Base-by-base conservation (phyloP, 2,797 vertebrate species). In the Rhinella marina region DNA sequence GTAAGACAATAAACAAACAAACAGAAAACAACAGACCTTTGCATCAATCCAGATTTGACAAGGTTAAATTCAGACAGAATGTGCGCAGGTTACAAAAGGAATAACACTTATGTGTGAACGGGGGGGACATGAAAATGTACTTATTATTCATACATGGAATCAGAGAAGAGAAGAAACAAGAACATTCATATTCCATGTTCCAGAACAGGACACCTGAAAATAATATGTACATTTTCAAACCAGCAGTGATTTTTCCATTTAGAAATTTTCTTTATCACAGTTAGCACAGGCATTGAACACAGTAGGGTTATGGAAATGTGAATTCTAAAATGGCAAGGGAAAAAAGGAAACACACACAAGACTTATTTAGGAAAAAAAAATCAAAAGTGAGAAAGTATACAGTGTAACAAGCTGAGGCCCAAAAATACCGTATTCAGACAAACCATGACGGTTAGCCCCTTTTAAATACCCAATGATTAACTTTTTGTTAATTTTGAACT, bases 1-100 rank as follows among this genome's bases (percentile, higher is more conserved):
- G 93, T 94, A 95, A 92, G 88, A 90, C 93, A 94, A 93, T 88
- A 93, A 92, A 94, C 76, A 87, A 21, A n/a, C n/a, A n/a, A 80
- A 41, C 85, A 91, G 54, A 23, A 76, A 92, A 94, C 19, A 92
- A 56, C 81, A 57, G 50, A 88, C 87, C 72, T 23, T 21, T 78
- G 48, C 50, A 32, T 54, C 32, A 84, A 61, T 64, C 14, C 32
- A 29, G 68, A 78, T 52, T 61, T 6, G 54, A 87, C 16, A 68
- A 78, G 75, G 57, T 23, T 83, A n/a, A 41, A 54, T 75, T 56
- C 48, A 83, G 57, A 87, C 70, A 77, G 32, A 81, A 62, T 19
- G 19, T 68, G 32, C n/a, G 50, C 54, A 82, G 29, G 82, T 72
- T 29, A 88, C 86, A 66, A 25, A 61, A 52, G 41, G 17, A 73